Conservation (phyloP, 2,113 vertebrate species). For the Labeo catla region DNA sequence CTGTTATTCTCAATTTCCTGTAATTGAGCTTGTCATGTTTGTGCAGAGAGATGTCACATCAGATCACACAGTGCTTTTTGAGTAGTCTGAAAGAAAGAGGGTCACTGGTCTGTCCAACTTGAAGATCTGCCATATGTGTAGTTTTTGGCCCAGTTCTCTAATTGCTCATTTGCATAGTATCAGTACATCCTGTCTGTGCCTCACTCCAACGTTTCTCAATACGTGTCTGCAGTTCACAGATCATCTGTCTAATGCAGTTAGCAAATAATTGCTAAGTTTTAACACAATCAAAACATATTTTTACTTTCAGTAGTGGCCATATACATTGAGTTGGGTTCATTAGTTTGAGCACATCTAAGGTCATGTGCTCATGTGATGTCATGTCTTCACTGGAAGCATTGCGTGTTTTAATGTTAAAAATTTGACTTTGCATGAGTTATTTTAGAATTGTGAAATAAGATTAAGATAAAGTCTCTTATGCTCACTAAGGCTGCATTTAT, state of each 20-base stretch:
- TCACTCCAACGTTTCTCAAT: neutral
- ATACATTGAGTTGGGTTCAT: neutral
- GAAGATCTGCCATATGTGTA: neutral
- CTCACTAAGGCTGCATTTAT: neutral
- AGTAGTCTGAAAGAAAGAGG: conserved; percentile 1
- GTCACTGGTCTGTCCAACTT: neutral
- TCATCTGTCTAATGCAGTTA: neutral
- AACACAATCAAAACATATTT: neutral
- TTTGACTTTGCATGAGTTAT: neutral
- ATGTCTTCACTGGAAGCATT: neutral
- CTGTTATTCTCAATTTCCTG: conserved; percentile 29
- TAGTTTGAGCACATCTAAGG: neutral
- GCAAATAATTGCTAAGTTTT: neutral
- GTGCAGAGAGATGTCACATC: conserved; percentile 17
- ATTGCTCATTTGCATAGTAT: conserved; percentile 8
- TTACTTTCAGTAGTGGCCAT: neutral
- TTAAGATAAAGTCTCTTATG: neutral
- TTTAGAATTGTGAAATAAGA: neutral
- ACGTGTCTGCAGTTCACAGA: neutral
- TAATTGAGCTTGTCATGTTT: conserved; percentile 30
- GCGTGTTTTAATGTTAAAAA: too few relatives aligned
- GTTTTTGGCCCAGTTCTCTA: neutral
- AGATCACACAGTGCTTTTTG: conserved; percentile 11
- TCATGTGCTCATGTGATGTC: neutral
- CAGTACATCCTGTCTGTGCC: neutral